Evolutionary conservation across 2,888 invertebrate species (phyloP), one percentile per base, ranked within the genome.

Genomic region (Spodoptera exigua): DNA sequence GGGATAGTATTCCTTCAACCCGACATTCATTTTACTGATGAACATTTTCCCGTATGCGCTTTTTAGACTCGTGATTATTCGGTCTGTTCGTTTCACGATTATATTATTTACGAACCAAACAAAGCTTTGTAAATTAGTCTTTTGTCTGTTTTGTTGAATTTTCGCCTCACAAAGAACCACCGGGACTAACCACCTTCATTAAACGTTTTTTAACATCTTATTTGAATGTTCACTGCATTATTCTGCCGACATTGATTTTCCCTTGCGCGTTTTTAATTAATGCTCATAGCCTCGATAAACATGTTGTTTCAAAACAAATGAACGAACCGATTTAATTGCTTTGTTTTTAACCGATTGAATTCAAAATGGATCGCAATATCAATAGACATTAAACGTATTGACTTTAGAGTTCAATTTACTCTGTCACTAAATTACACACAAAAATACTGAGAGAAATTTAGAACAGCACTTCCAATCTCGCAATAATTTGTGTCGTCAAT

Each of bases 21-120:
- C 74, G 68, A 76, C 76, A 67, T 78, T 81, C 70, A 78, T 79
- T 79, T 72, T 70, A 44, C 57, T 66, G 68, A 77, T 69, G 67
- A 75, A 72, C 70, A 69, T 74, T 61, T 68, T 69, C 41, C 48
- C 61, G 60, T 51, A 51, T 67, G 55, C 63, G 72, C 64, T 75
- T 76, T 82, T 77, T 67, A 70, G 69, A 62, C 67, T 68, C 54
- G 57, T 67, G 62, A 65, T 70, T 66, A 61, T 74, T 63, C 34
- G 49, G 64, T 61, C 67, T 62, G 61, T 68, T 61, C 51, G n/a
- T 36, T 56, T 40, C 59, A 52, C 49, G 48, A 72, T 74, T 79
- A 51, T 63, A 69, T 69, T 79, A 72, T 62, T 67, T 64, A 60
- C 53, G 52, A 59, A 51, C 27, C 47, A 62, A 68, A 74, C 59